Evolutionary conservation across 2,113 vertebrate species (phyloP).

Genomic region (Pelodiscus sinensis): DNA sequence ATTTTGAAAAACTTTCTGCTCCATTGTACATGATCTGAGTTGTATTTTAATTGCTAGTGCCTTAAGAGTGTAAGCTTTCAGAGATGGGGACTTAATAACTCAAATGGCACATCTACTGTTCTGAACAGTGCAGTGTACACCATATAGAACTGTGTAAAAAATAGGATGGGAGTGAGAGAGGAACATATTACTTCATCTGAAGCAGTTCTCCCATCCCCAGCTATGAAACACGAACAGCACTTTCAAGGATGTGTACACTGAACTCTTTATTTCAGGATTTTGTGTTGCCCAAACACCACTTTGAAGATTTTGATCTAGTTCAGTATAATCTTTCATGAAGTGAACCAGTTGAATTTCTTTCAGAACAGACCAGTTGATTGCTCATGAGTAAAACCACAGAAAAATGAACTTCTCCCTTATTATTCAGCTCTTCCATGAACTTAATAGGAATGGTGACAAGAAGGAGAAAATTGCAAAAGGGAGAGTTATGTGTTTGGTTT

Average conservation of each 20-base stretch:
- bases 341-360: not conserved
- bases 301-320: not conserved
- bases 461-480: not conserved
- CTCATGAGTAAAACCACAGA: not conserved
- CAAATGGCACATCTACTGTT: not conserved
- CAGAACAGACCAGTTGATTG: not conserved
- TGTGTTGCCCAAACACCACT: not conserved
- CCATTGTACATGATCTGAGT: not conserved
- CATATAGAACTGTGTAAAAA: not conserved
- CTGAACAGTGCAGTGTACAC: not conserved
- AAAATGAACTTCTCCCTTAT: not conserved
- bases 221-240: fast-evolving
- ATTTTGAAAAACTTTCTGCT: fast-evolving
- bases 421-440: not conserved
- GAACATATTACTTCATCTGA: not conserved
- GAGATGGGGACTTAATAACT: not conserved
- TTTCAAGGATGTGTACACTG: not conserved
- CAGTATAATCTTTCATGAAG: not conserved
- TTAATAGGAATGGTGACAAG: not conserved
- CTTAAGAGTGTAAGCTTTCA: not conserved
- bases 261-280: not conserved
- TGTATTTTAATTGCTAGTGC: not conserved
- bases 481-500: not conserved
- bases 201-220: not conserved
- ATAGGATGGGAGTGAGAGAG: not conserved